Evolutionary conservation across 2,888 invertebrate genomes (phyloP), one percentile per base, ranked within the genome.

Genomic region (Xestia rhomboidea): DNA sequence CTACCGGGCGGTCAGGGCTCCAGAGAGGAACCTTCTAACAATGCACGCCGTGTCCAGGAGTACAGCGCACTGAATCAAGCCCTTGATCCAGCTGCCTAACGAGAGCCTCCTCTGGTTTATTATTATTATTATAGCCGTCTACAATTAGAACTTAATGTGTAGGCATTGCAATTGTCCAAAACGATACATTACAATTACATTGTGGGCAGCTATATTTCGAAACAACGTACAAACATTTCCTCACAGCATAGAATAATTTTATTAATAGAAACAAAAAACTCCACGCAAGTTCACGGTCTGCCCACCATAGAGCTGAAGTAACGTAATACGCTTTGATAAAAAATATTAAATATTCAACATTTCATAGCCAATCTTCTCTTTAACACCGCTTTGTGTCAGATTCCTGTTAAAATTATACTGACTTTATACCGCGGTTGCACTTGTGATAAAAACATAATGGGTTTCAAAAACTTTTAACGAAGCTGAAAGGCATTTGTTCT

Each of bases 241-340:
- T 30, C 15, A 51, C 21, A 64, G 21, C 8, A 30, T 66, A 67
- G 34, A 30, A 64, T 83, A 76, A 73, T 76, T n/a, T n/a, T 34
- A 34, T 34, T 86, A 76, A 85, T 78, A 71, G 72, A 62, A 71
- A 81, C 68, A 77, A 83, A 83, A 83, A 83, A 79, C 38, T 27
- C 38, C 34, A 73, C n/a, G 21, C 34, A 11, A 64, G 70, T 86
- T 84, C 77, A 86, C 87, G 85, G 77, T 86, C 82, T 46, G 46
- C 2, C 71, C 73, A 75, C 46, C 68, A 69, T 76, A 46, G 49
- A 21, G 51, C 66, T 41, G 30, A 70, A 79, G 44, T 69, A 72
- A 74, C 21, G 30, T 34, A 77, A 74, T 54, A 66, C 30, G 69
- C 66, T 38, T 68, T 54, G 46, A 64, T 79, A 60, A 79, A 73